These are phyloP conservation scores for Leucosticte australis DNA, from an alignment of 2,113 vertebrate genomes.

Conservation along the genomic window DNA sequence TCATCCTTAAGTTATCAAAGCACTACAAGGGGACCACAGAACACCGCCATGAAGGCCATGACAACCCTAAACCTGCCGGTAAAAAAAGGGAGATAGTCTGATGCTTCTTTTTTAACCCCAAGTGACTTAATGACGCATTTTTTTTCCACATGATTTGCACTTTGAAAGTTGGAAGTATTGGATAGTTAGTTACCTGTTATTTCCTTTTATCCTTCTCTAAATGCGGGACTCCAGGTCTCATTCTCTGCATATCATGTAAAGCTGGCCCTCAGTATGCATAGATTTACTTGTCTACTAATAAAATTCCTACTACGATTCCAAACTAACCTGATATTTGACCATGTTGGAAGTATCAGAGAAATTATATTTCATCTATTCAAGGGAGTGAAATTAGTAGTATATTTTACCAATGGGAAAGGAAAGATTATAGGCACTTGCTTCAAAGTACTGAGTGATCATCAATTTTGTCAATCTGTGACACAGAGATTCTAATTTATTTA, in stretches of 20 bases:
- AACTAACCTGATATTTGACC: neutral
- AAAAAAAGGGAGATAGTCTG: neutral
- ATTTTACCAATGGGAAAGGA: neutral
- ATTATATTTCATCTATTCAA: neutral
- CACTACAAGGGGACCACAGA: neutral
- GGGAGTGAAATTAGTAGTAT: neutral
- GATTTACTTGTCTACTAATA: neutral
- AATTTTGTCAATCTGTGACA: neutral
- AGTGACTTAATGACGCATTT: accelerated
- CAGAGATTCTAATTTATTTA: neutral
- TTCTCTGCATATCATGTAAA: neutral
- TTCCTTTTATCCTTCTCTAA: neutral
- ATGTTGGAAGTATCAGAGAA: neutral
- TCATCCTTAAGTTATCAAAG: neutral
- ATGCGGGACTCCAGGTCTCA: neutral
- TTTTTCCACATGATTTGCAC: neutral
- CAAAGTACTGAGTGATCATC: neutral
- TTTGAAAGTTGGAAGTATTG: neutral
- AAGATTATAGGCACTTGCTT: neutral
- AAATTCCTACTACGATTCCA: neutral
- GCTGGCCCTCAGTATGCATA: neutral
- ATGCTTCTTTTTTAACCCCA: neutral
- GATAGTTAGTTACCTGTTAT: neutral
- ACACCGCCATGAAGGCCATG: neutral
- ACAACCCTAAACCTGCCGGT: neutral